Evolutionary conservation across 2,113 vertebrate species (phyloP), one percentile per base, ranked within the genome.

Genomic region (Pelecanus crispus): DNA sequence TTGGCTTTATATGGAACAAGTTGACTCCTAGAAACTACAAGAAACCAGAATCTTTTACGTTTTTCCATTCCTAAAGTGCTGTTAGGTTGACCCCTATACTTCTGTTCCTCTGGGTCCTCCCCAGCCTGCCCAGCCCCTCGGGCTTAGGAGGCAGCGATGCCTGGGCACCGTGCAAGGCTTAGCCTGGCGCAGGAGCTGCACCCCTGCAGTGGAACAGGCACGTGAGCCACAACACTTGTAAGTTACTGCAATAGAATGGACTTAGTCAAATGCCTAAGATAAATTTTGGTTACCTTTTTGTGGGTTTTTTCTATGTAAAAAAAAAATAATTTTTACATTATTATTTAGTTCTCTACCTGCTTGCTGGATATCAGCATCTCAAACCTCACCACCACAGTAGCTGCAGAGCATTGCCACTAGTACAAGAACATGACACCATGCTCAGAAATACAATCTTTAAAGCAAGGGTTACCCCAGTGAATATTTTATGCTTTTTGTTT

Each of bases 81-180:
- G 66, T 36, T 53, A 28, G 24, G 38, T 19, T 56, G 25, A 94
- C 15, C 8, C 44, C 25, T 17, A 7, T 34, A 68, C 9, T 81
- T 52, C 40, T 70, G 13, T 47, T 61, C 40, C 24, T 50, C 1
- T 0, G 4, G 11, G 22, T 52, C 8, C 18, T 22, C 17, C 55
- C 4, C 14, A 17, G 32, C 44, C 52, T 3, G 0, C 19, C 11
- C 10, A 61, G 59, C 6, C 45, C 66, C 25, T n/a, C 0, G 0
- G 18, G n/a, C 4, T 75, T 20, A 4, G 18, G 55, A 25, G n/a
- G 40, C 38, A 49, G 6, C 0, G 1, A 17, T 3, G 1, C 12
- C 84, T 15, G 28, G 42, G 44, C 44, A 72, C 18, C 0, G 0
- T 8, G 31, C 3, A 1, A 42, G 47, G 29, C 40, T 84, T 13